A percentile compares a stretch with the other conserved stretches of the same genome.
Evolutionary conservation across 2,888 invertebrate species (phyloP).

Genomic region (Pheosia tremula): DNA sequence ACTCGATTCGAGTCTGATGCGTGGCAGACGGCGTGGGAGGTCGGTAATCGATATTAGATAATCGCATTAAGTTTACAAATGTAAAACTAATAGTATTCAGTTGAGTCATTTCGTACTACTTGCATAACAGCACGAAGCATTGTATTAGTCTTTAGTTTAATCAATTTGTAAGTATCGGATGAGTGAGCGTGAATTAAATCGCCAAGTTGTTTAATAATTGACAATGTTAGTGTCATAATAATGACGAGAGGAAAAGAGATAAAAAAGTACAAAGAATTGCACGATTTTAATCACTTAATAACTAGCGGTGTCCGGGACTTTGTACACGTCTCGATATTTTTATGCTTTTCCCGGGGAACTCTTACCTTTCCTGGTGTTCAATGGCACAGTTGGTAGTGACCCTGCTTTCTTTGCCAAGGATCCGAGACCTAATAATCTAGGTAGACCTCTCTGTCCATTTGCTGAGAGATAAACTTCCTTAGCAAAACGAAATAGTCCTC

Average conservation of each 20-base stretch:
- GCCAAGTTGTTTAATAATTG: constrained; percentile 5
- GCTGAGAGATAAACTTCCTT: no score
- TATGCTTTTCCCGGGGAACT: no score
- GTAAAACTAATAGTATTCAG: constrained; percentile 58
- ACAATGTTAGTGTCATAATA: constrained; percentile 13
- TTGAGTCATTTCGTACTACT: constrained; percentile 62
- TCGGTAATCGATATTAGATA: constrained; percentile 76
- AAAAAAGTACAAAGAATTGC: constrained; percentile 6
- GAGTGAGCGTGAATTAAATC: constrained; percentile 21
- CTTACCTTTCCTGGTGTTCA: no score
- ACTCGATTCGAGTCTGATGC: constrained; percentile 48
- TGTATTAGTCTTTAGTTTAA: constrained; percentile 16
- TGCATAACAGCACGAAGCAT: constrained; percentile 42
- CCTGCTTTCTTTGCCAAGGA: no score
- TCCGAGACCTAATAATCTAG: no score
- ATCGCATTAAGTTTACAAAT: constrained; percentile 71
- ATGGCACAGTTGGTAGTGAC: no score
- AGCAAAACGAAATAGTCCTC: no score
- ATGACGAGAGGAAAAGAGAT: constrained; percentile 19
- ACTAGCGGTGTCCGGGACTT: no score
- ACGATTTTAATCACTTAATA: no score
- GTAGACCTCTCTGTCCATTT: no score
- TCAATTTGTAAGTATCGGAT: constrained; percentile 22
- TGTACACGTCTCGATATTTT: no score
- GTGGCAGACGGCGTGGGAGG: constrained; percentile 69